Evolutionary conservation across 2,888 invertebrate genomes (phyloP).

Genomic region (Clistopyga incitator): DNA sequence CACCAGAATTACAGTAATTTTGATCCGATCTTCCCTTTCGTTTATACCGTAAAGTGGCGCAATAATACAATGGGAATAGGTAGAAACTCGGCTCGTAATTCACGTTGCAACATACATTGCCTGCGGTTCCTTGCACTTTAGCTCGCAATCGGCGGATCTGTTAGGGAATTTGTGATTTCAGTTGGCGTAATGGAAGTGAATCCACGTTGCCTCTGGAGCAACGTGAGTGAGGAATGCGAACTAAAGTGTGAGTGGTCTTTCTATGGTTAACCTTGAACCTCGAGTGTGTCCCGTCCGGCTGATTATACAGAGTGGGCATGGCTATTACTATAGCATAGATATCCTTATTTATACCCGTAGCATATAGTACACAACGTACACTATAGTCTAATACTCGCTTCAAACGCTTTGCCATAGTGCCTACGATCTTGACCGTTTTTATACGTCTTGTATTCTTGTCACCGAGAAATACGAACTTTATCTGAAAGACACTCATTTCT

Average conservation of each 20-base stretch:
- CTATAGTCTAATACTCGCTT: not conserved
- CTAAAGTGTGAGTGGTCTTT: slow-evolving; percentile 7
- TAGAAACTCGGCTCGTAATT: slow-evolving; percentile 9
- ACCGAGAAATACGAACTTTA: not conserved
- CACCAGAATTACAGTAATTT: too few species aligned
- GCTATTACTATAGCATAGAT: slow-evolving; percentile 3
- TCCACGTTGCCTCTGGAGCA: slow-evolving; percentile 12
- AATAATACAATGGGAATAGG: slow-evolving; percentile 2
- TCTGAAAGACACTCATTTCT: not conserved
- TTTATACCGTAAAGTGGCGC: not conserved
- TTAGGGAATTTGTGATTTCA: slow-evolving; percentile 13
- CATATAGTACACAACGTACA: not conserved
- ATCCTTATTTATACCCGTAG: slow-evolving; percentile 1
- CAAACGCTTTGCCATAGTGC: not conserved
- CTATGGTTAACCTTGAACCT: slow-evolving; percentile 47
- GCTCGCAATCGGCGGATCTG: slow-evolving; percentile 25
- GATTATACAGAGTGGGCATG: slow-evolving; percentile 9
- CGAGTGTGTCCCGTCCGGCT: slow-evolving; percentile 17
- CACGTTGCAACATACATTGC: slow-evolving; percentile 41
- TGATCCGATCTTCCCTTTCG: too few species aligned
- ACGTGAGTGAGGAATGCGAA: slow-evolving; percentile 12
- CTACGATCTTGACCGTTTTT: not conserved
- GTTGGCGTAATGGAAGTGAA: slow-evolving; percentile 33
- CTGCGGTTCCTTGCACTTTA: slow-evolving; percentile 30
- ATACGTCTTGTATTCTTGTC: not conserved